phyloP scores from a whole-genome alignment of 2,888 invertebrate species.

The Furcula furcula region DNA sequence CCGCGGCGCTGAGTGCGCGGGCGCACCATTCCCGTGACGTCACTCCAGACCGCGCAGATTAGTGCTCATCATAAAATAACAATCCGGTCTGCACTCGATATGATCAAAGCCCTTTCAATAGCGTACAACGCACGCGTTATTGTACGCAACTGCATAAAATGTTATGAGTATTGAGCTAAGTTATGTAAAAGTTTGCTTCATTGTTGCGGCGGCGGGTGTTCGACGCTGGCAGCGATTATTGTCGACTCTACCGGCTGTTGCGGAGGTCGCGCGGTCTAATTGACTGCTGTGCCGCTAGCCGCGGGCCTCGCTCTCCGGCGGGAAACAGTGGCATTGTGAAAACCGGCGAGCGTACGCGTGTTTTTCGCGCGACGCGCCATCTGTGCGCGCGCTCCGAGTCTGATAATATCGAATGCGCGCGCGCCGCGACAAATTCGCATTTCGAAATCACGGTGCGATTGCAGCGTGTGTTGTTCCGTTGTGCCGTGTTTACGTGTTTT shows the following conservation, averaged over 20 bases:
- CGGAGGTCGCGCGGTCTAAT: conserved; percentile 39
- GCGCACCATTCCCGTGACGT: conserved; percentile 42
- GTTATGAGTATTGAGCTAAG: conserved; percentile 25
- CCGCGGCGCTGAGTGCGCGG: conserved; percentile 27
- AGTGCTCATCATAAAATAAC: conserved; percentile 49
- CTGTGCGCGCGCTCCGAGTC: conserved; percentile 36
- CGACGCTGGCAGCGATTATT: conserved; percentile 30
- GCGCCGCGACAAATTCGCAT: conserved; percentile 56
- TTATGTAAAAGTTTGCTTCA: conserved; percentile 52
- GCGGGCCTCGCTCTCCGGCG: conserved; percentile 39
- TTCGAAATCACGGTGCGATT: conserved; percentile 59
- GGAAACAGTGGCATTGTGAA: conserved; percentile 68
- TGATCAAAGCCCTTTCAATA: conserved; percentile 30
- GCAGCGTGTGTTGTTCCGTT: conserved; percentile 47
- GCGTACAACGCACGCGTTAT: conserved; percentile 3
- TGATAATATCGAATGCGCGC: conserved; percentile 35
- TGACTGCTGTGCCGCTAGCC: conserved; percentile 28
- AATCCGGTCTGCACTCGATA: conserved; percentile 50
- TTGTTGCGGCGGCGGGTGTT: conserved; percentile 35
- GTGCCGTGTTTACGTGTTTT: conserved; percentile 40
- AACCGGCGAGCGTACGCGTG: conserved; percentile 68
- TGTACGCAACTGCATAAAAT: conserved; percentile 8
- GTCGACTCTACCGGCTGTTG: conserved; percentile 45
- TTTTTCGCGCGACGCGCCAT: conserved; percentile 45
- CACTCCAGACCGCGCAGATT: conserved; percentile 45